Conservation (phyloP, 2,797 vertebrate species). For the Phrynocephalus forsythii region DNA sequence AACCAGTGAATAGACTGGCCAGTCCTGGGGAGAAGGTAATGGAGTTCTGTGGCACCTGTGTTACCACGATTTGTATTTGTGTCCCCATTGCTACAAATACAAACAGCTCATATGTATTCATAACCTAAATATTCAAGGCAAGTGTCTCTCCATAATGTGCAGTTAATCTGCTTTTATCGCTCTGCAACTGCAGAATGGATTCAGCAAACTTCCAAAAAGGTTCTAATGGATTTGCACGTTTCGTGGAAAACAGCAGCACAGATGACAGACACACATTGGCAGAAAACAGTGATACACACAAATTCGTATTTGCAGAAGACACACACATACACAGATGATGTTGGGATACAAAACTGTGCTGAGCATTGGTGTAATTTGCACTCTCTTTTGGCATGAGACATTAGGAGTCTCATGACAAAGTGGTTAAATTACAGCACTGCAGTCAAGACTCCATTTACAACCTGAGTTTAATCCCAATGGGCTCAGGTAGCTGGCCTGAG, state of each 20-base stretch:
- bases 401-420: neutral
- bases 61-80: no score
- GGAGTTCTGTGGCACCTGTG: no score
- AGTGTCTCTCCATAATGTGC: neutral
- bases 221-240: constrained; percentile 8
- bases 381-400: neutral
- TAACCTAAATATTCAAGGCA: neutral
- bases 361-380: constrained; percentile 40
- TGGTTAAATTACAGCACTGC: no score
- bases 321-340: constrained; percentile 49
- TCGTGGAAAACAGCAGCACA: constrained; percentile 17
- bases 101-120: no score
- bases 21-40: no score
- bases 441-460: no score
- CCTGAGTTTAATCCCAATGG: no score
- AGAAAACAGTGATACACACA: constrained; percentile 23
- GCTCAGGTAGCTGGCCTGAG: no score
- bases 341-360: constrained; percentile 25
- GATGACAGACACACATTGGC: neutral
- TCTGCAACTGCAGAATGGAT: neutral
- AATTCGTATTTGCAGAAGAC: constrained; percentile 39
- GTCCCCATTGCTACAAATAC: no score
- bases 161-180: neutral
- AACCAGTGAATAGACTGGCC: no score
- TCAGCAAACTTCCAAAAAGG: constrained; percentile 21